Base-by-base conservation (phyloP, 2,888 invertebrate species). In the Drosophila quinaria region DNA sequence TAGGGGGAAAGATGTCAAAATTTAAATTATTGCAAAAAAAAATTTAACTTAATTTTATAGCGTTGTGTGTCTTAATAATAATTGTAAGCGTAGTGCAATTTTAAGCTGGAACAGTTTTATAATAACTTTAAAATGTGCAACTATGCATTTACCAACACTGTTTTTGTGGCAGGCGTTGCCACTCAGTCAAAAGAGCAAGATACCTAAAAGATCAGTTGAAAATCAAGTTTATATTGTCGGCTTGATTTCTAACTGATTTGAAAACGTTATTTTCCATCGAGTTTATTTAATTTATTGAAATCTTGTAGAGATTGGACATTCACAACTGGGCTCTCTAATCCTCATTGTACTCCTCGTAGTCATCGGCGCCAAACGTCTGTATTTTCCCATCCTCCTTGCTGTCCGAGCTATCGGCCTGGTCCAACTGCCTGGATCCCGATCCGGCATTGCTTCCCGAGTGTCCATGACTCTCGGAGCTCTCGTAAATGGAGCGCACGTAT, bases 401-500 rank as follows among this genome's bases (percentile, higher is more conserved):
- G 8, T 6, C 8, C 1, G 75, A 70, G 10, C 55, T 54, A 0
- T 52, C 29, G 37, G 4, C 37, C 10, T 35, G 5, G 10, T 19
- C 19, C 19, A 35, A 2, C 1, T 4, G 4, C 11, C 1, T 17
- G 10, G 68, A 74, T 15, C 63, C 77, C 3, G 78, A 86, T 11
- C 37, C 63, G 5, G n/a, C 44, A 3, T 17, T 51, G 33, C 76
- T 78, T 42, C 78, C 78, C 10, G 69, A 68, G 17, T 87, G 89
- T 4, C 75, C 85, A n/a, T 82, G 76, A 11, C 76, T 74, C 60
- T 86, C 75, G 61, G 76, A 83, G 66, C 85, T 89, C 75, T 85
- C 86, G 65, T 87, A 85, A 10, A 88, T 85, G 58, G 84, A 88
- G 19, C 86, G 88, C 8, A 83, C 75, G 46, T 81, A 87, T 10